Evolutionary conservation across 2,113 vertebrate species (phyloP).

Genomic region (Sorex araneus): DNA sequence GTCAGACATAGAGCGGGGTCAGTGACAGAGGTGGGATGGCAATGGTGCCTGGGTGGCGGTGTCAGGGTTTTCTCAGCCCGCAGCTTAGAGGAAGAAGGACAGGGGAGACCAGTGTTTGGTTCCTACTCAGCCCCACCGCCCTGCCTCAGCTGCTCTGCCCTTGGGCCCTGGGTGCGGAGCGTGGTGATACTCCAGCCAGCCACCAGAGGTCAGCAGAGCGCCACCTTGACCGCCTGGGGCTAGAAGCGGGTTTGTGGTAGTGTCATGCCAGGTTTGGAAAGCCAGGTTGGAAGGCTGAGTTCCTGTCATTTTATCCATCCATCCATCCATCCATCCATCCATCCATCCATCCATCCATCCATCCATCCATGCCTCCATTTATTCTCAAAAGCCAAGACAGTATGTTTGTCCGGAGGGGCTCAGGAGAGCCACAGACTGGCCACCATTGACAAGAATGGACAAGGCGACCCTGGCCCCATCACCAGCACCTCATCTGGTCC

Average conservation of each 20-base stretch:
- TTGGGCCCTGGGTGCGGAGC: neutral
- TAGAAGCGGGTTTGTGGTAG: neutral
- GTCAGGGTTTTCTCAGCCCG: too few species aligned
- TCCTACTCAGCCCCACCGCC: neutral
- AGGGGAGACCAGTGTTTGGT: too few species aligned
- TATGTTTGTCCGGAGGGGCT: neutral
- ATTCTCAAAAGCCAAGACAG: neutral
- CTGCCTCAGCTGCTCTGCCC: neutral
- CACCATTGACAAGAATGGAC: neutral
- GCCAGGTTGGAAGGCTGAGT: neutral
- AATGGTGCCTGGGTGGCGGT: too few species aligned
- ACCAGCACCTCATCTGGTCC: too few species aligned
- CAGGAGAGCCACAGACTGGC: neutral
- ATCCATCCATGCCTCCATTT: too few species aligned
- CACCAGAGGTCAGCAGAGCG: conserved; percentile 77
- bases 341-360: too few species aligned
- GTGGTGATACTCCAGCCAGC: neutral
- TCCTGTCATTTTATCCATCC: neutral
- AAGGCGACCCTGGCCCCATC: too few species aligned
- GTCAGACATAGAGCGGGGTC: too few species aligned
- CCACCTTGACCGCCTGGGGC: neutral
- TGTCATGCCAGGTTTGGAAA: neutral
- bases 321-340: too few species aligned
- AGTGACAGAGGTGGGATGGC: too few species aligned
- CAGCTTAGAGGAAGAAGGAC: too few species aligned